A percentile compares a stretch with the other conserved stretches of the same genome.
Evolutionary conservation across 2,113 vertebrate species (phyloP).

Genomic region (Hippocampus comes): DNA sequence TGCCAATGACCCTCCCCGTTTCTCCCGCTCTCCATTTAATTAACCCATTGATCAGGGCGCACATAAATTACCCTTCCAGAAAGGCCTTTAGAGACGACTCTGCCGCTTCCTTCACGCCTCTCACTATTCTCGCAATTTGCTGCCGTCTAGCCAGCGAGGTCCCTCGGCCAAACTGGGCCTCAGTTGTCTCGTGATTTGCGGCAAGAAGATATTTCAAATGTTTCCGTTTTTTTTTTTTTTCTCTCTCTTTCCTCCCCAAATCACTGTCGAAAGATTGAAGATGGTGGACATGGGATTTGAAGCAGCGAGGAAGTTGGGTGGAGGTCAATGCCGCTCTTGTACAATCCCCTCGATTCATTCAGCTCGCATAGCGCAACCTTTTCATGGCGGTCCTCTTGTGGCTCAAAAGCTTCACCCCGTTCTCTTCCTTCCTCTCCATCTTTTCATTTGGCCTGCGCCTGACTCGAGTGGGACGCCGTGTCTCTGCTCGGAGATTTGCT

Average conservation of each 20-base stretch:
- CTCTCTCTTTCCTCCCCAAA: constrained; percentile 5
- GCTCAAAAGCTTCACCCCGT: constrained; percentile 32
- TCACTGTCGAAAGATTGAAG: background rate
- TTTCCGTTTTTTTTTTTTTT: constrained; percentile 2
- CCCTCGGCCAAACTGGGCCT: background rate
- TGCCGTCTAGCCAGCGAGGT: constrained; percentile 17
- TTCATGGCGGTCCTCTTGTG: constrained; percentile 47
- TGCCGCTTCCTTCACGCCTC: constrained; percentile 6
- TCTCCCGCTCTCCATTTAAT: constrained; percentile 63
- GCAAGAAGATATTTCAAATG: constrained; percentile 24
- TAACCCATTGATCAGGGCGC: constrained; percentile 70
- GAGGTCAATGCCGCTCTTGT: constrained; percentile 44
- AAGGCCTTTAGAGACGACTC: constrained; percentile 47
- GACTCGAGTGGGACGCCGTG: constrained; percentile 37
- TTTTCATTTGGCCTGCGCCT: constrained; percentile 22
- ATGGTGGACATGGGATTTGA: constrained; percentile 25
- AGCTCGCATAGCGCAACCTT: constrained; percentile 55
- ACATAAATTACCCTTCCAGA: constrained; percentile 66
- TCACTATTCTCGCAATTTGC: constrained; percentile 11
- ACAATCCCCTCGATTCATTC: constrained; percentile 62
- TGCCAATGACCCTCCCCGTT: constrained; percentile 25
- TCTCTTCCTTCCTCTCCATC: constrained; percentile 17
- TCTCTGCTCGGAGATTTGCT: constrained; percentile 49
- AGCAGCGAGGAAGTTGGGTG: constrained; percentile 25
- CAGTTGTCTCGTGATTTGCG: constrained; percentile 14